Conservation (phyloP, 2,113 vertebrate genomes). For the Paraplagusia blochii region DNA sequence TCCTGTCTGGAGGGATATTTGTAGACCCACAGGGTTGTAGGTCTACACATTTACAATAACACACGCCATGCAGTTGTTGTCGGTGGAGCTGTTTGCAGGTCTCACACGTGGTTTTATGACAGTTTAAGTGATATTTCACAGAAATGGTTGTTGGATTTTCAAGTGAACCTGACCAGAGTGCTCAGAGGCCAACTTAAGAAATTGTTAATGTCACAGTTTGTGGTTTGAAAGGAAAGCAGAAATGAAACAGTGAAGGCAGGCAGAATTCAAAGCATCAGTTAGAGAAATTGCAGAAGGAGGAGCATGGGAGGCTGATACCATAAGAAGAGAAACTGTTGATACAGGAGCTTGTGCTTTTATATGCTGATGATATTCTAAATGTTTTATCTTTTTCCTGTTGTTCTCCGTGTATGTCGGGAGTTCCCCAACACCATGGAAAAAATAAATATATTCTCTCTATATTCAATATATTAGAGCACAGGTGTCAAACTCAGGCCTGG, state of each 20-base stretch:
- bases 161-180: not conserved
- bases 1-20: slow-evolving; percentile 73
- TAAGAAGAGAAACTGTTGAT: slow-evolving; percentile 18
- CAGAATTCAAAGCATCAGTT: slow-evolving; percentile 43
- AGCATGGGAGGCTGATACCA: not conserved
- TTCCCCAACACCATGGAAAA: too few relatives aligned
- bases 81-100: too few relatives aligned
- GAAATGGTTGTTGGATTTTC: not conserved
- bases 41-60: slow-evolving; percentile 32
- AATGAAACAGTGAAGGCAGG: slow-evolving; percentile 65
- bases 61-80: too few relatives aligned
- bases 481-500: too few relatives aligned
- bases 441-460: too few relatives aligned
- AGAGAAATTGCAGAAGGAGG: slow-evolving; percentile 23
- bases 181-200: slow-evolving; percentile 30
- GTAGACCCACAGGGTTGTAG: slow-evolving; percentile 67
- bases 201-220: slow-evolving; percentile 63
- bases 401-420: too few relatives aligned
- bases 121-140: too few relatives aligned
- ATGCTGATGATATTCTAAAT: not conserved
- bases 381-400: too few relatives aligned
- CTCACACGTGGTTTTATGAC: too few relatives aligned
- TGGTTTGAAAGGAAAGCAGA: slow-evolving; percentile 66
- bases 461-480: too few relatives aligned
- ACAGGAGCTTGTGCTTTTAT: slow-evolving; percentile 5